Evolutionary conservation across 2,888 invertebrate genomes (phyloP), one percentile per base, ranked within the genome.

Genomic region (Microctonus brassicae): DNA sequence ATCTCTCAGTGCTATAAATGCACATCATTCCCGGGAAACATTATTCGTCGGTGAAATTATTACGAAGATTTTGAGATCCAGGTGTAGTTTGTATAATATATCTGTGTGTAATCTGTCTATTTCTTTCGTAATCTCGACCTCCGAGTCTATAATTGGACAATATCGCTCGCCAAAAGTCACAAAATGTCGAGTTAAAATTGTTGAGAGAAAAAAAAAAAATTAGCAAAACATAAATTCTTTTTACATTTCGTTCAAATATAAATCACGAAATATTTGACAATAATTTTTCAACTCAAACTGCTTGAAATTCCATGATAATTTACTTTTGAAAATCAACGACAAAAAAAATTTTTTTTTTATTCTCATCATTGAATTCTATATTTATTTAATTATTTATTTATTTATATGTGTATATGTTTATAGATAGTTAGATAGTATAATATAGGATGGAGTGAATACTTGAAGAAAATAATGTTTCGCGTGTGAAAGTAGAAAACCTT

Each of bases 121-220:
- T 42, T 58, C 58, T 69, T 67, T 72, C 71, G 58, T 60, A 69
- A 64, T 73, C 73, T 75, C 70, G 64, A 60, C 17, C 47, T 53
- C 63, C 65, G 62, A 20, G 52, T 39, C 61, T 72, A 73, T 76
- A 80, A 78, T 80, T 80, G 77, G 79, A 76, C 75, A 79, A 81
- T 78, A 79, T 73, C 69, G 67, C 65, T 69, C 70, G 70, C 74
- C 67, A 73, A 47, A 72, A 60, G 26, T 52, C 47, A 13, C 52
- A 29, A 65, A 65, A n/a, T 13, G 29, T 29, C 17, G n/a, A 65
- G 47, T 47, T 58, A 58, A 29, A 47, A 34, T 68, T 52, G 11
- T 33, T 42, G 47, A 47, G 47, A 47, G 52, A 20, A 61, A 61
- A n/a, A 52, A 29, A 47, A 47, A 22, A 47, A 55, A n/a, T 20